A percentile compares a stretch with the other conserved stretches of the same genome.
Conservation (phyloP, 2,888 invertebrate genomes). For the Pasiphila rectangulata region DNA sequence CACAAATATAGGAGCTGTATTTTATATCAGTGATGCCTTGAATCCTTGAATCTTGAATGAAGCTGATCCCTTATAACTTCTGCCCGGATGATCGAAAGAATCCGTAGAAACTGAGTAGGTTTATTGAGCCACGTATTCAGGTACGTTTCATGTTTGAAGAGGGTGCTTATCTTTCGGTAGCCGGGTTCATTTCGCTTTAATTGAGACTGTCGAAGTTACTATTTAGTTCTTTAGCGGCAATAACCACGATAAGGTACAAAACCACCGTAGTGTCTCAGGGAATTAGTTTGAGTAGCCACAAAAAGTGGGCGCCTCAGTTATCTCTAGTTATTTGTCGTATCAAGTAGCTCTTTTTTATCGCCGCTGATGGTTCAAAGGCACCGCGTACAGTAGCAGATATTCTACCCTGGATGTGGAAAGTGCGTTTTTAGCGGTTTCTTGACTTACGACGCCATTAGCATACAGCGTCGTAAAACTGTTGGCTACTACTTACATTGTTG, state of each 20-base stretch:
- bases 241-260: slow-evolving; percentile 49
- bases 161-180: slow-evolving; percentile 13
- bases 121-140: neutral
- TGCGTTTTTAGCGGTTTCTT: slow-evolving; percentile 46
- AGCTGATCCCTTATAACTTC: no score
- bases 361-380: slow-evolving; percentile 61
- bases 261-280: slow-evolving; percentile 47
- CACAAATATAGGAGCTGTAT: no score
- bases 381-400: slow-evolving; percentile 70
- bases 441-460: slow-evolving; percentile 54
- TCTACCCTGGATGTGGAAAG: slow-evolving; percentile 58
- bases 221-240: slow-evolving; percentile 20
- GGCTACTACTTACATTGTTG: slow-evolving; percentile 10
- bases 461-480: slow-evolving; percentile 56
- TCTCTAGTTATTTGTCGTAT: slow-evolving; percentile 77
- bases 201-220: slow-evolving; percentile 15
- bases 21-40: no score
- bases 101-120: neutral
- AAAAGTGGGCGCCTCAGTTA: slow-evolving; percentile 71
- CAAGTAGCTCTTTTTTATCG: slow-evolving; percentile 62
- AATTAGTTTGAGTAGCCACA: slow-evolving; percentile 59
- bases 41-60: no score
- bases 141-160: slow-evolving; percentile 3
- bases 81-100: neutral
- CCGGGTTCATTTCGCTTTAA: slow-evolving; percentile 10